Evolutionary conservation across 2,797 vertebrate genomes (phyloP).

Genomic region (Bovichtus variegatus): DNA sequence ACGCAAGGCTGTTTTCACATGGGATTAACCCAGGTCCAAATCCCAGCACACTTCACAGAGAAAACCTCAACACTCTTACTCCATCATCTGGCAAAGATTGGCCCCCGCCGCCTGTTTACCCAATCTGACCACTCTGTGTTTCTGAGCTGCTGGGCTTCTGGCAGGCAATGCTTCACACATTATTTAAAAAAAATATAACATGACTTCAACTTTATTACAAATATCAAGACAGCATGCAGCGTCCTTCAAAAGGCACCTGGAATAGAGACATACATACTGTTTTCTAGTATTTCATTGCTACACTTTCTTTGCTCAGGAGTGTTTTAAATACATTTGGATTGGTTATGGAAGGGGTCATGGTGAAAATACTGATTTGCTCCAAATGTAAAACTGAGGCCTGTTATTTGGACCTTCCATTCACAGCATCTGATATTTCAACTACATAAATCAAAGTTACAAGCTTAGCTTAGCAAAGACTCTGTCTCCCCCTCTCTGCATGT

Average conservation of each 20-base stretch:
- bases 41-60: slow-evolving; percentile 68
- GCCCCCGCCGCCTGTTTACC: slow-evolving; percentile 55
- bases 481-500: too few species aligned
- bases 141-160: slow-evolving; percentile 23
- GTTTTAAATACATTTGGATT: not conserved
- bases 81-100: slow-evolving; percentile 72
- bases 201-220: not conserved
- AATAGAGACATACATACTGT: not conserved
- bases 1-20: slow-evolving; percentile 78
- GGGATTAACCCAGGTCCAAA: slow-evolving; percentile 79
- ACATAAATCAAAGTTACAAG: too few species aligned
- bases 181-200: not conserved
- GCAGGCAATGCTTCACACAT: not conserved
- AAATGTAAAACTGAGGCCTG: too few species aligned
- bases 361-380: not conserved
- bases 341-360: not conserved
- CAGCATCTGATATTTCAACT: too few species aligned
- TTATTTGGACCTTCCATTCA: too few species aligned
- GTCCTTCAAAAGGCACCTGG: not conserved
- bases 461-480: too few species aligned
- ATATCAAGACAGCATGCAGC: not conserved
- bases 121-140: slow-evolving; percentile 28
- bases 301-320: not conserved
- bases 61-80: slow-evolving; percentile 57
- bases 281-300: not conserved